These are phyloP conservation scores for Lophius americanus DNA, from an alignment of 2,797 vertebrate genomes.

Conservation along the genomic window DNA sequence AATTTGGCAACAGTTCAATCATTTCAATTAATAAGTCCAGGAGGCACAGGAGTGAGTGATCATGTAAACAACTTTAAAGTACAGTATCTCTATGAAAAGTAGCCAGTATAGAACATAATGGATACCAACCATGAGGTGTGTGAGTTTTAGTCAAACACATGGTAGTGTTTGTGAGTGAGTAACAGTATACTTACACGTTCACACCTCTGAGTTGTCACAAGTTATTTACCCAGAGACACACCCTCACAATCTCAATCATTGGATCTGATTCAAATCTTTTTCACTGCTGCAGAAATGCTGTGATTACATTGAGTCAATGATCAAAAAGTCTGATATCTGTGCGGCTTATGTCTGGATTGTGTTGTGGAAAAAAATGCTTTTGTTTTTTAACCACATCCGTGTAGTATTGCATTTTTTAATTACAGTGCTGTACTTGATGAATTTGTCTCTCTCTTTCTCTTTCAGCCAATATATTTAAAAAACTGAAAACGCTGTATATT, in stretches of 20 bases:
- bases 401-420: constrained; percentile 6
- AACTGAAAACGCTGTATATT: background rate
- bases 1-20: background rate
- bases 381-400: background rate
- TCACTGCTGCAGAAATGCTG: constrained; percentile 5
- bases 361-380: constrained; percentile 7
- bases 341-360: constrained; percentile 10
- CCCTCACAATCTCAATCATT: constrained; percentile 6
- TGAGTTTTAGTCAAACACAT: background rate
- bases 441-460: background rate
- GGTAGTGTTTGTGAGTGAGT: background rate
- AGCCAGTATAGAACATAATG: background rate
- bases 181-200: background rate
- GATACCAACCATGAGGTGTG: background rate
- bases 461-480: background rate
- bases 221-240: constrained; percentile 8
- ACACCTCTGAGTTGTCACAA: background rate
- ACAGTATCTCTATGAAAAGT: background rate
- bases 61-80: background rate
- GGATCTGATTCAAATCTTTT: constrained; percentile 2
- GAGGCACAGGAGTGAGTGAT: too few species aligned
- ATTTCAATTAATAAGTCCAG: background rate
- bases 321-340: constrained; percentile 36
- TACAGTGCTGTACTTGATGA: background rate
- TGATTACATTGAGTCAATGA: constrained; percentile 47